Base-by-base conservation (phyloP, 2,113 vertebrate genomes). In the Sturnus vulgaris region DNA sequence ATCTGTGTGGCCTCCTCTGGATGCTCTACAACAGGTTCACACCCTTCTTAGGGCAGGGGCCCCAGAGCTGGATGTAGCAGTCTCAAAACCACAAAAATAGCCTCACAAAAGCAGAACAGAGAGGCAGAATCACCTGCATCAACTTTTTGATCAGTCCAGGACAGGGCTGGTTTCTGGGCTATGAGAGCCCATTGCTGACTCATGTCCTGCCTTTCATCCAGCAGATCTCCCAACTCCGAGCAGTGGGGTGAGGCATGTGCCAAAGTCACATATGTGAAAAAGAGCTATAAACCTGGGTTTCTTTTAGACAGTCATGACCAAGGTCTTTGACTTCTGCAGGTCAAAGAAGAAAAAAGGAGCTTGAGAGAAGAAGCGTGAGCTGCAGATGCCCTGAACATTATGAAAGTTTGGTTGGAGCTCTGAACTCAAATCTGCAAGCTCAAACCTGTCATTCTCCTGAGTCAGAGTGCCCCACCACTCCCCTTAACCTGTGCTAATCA, bases 21-120 rank as follows among this genome's bases (percentile, higher is more conserved):
- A 25, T 13, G 1, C 0, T 0, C 5, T 42, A 10, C 18, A 72
- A 12, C 3, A 80, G 7, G 9, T 61, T 5, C 5, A 15, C 25
- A 7, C 12, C 44, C n/a, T 39, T 53, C 4, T 21, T 46, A 8
- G 10, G 11, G 7, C 12, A 31, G 9, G 10, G 19, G 6, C 7
- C 21, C 21, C 12, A n/a, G 10, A 61, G 8, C 8, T 23, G 39
- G 19, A 15, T 47, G 14, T 15, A 61, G 17, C 10, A 35, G 15
- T 18, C 19, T 42, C 47, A 42, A 64, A 78, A 28, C 0, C 18
- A 63, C 23, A 42, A 22, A 42, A 40, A 7, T 10, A 63, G 16
- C n/a, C 35, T 87, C 35, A 42, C 3, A 2, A 25, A 22, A 50
- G 25, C 1, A 2, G 30, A 61, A 20, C 0, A 47, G 44, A 85